Evolutionary conservation across 2,888 invertebrate genomes (phyloP), one percentile per base, ranked within the genome.

Genomic region (Acrobasis consociella): DNA sequence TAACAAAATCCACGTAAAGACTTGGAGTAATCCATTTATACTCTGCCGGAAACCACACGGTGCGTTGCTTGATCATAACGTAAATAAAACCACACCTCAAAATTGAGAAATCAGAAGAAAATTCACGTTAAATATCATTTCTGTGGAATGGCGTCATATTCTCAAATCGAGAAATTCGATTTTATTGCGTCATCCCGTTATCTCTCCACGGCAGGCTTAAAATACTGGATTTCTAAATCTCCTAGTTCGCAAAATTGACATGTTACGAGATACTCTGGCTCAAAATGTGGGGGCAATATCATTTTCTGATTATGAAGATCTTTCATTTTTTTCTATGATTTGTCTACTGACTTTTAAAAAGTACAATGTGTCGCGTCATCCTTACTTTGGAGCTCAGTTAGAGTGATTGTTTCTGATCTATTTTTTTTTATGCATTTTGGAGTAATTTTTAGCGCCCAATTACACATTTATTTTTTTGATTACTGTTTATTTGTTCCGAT

Each of bases 121-220:
- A 46, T 49, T 37, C 55, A 62, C 31, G 49, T 62, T 49, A 39
- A 52, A 46, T 31, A 69, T 67, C 67, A 70, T 71, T n/a, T 71
- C 62, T 60, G 49, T 46, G 31, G 53, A 71, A 72, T 71, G 74
- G 68, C 70, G 72, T 71, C 72, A 74, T 68, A 72, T 72, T 66
- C 70, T 71, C 70, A 73, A 75, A 81, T 75, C 75, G 70, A 72
- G 69, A 64, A 73, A 69, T 68, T 70, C 72, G 69, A 75, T 80
- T 81, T 83, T 78, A 83, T 72, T 78, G 74, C 74, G 68, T 80
- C 69, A 83, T 83, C 73, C 72, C 67, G 77, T 77, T 83, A 84
- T 85, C 84, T 67, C 66, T 49, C 59, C 53, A 62, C 37, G 62
- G 62, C 62, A 62, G 62, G 62, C 62, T 62, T 49, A 13, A 60